These are phyloP conservation scores for Parotocinclus haroldoi DNA, from an alignment of 2,797 vertebrate genomes.

Conservation along the genomic window DNA sequence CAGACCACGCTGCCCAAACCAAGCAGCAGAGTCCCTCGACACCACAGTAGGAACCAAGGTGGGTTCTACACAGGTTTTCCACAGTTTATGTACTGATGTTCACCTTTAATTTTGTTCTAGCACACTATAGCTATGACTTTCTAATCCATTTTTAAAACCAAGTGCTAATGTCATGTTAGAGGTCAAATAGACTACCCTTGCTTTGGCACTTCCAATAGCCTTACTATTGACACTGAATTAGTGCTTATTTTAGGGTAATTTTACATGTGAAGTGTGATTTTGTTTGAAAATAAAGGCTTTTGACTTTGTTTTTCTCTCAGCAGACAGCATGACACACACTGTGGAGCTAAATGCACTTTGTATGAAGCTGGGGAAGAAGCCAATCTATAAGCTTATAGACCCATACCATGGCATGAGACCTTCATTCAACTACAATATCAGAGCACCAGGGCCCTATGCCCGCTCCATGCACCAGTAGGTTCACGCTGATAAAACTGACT, in stretches of 20 bases:
- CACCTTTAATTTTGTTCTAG: no score
- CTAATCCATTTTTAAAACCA: no score
- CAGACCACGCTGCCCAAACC: constrained; percentile 89
- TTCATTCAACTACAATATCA: constrained; percentile 88
- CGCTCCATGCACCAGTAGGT: constrained; percentile 78
- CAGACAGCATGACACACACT: constrained; percentile 88
- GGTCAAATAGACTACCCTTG: no score
- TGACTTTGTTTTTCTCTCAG: constrained; percentile 40
- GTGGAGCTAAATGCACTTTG: constrained; percentile 95
- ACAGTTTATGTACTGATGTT: constrained; percentile 31
- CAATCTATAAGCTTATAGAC: constrained; percentile 92
- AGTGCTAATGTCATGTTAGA: no score
- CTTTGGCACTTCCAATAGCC: no score
- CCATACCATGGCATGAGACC: constrained; percentile 92
- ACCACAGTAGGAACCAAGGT: constrained; percentile 87
- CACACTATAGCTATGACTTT: no score
- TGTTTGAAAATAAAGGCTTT: no score
- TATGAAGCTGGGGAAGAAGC: constrained; percentile 96
- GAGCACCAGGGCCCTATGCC: constrained; percentile 74
- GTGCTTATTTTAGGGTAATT: not conserved
- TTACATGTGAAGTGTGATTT: no score
- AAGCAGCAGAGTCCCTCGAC: constrained; percentile 77
- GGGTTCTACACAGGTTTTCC: constrained; percentile 41
- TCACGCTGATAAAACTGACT: no score
- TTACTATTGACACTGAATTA: not conserved